Base-by-base conservation (phyloP, 53 echinoderm and acorn worm genomes). In the Echinarachnius parma region DNA sequence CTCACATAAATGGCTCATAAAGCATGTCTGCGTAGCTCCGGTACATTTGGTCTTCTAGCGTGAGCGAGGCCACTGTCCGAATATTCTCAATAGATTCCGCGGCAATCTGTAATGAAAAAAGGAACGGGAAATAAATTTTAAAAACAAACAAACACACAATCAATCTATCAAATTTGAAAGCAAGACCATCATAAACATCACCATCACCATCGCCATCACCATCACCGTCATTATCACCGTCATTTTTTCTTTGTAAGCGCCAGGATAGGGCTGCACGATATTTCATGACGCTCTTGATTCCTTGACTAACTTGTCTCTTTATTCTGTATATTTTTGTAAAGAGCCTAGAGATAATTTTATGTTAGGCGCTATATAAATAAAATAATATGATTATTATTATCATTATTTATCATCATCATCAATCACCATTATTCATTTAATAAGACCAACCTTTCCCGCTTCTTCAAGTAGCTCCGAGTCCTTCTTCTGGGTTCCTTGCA, bases 71-170 rank as follows among this genome's bases (percentile, higher is more conserved):
- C 2, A 92, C 87, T 0, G 92, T 92, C 9, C 92, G 71, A 13
- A 92, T 81, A 44, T 92, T 92, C 60, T 84, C 92, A 59, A 92
- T 92, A 24, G 92, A 60, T 75, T 92, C 92, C 25, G 92, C 77
- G 15, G 87, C 92, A 57, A 87, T 92, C 92, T 92, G 61, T n/a
- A n/a, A n/a, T n/a, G 39, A 9, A 39, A 7, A 39, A 9, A 9
- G 39, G n/a, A n/a, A n/a, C 13, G 39, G 13, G 13, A 39, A 9
- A 13, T 7, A 39, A 39, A 39, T 39, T 9, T 39, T 39, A 7
- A 39, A 13, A 7, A 39, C 7, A 7, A 39, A 39, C 39, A 13
- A 39, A 39, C 39, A n/a, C 39, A 39, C 13, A 39, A 9, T 13
- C 7, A 7, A 39, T 39, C 13, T 39, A 9, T 39, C 39, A 39